These are phyloP conservation scores for Drosophila jambulina DNA, from an alignment of 1,140 invertebrate species.

Conservation along the genomic window DNA sequence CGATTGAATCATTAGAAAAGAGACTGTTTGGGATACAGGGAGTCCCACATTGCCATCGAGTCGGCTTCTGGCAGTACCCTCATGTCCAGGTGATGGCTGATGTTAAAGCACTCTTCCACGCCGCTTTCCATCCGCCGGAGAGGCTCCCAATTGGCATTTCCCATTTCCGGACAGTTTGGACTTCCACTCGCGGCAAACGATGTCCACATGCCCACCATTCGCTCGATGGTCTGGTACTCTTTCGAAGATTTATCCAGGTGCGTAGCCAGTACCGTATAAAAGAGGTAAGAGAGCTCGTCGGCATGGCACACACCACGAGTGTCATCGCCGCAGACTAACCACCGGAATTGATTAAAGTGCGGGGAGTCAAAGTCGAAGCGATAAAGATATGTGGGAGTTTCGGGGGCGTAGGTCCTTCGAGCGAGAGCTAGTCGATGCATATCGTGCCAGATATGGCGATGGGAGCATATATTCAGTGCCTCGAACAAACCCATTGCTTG, in stretches of 20 bases:
- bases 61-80: conserved; percentile 79
- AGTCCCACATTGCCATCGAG: conserved; percentile 84
- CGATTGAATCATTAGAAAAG: background rate
- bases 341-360: conserved; percentile 68
- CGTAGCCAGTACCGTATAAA: conserved; percentile 74
- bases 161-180: conserved; percentile 63
- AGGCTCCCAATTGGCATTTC: conserved; percentile 45
- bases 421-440: conserved; percentile 74
- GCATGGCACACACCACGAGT: conserved; percentile 86
- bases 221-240: conserved; percentile 80
- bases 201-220: conserved; percentile 83
- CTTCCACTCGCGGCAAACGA: conserved; percentile 81
- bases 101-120: conserved; percentile 77
- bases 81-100: conserved; percentile 72
- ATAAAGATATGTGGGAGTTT: conserved; percentile 83
- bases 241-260: conserved; percentile 50
- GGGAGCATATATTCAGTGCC: conserved; percentile 65
- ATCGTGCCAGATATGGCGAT: conserved; percentile 81
- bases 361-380: conserved; percentile 82
- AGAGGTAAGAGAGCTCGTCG: conserved; percentile 89
- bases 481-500: conserved; percentile 51
- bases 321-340: conserved; percentile 66
- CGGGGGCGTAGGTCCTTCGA: conserved; percentile 61
- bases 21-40: conserved; percentile 11
- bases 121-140: conserved; percentile 19